phyloP scores from a whole-genome alignment of 2,113 vertebrate species.

The Saguinus imperator region DNA sequence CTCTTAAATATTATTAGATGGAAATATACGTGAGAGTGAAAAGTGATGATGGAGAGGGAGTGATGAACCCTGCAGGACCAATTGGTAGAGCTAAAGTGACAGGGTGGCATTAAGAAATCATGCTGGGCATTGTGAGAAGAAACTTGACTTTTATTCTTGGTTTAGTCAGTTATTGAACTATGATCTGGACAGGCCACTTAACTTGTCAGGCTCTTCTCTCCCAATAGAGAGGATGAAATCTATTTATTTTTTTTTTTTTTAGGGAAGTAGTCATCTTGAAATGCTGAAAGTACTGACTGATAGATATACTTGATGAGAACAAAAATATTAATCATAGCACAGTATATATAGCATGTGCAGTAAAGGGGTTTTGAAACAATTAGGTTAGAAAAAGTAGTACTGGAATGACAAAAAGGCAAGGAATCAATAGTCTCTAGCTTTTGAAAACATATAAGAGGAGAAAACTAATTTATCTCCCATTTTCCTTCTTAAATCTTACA shows the following conservation, averaged over 20 bases:
- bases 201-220: background rate
- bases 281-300: background rate
- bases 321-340: background rate
- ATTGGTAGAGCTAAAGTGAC: background rate
- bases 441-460: background rate
- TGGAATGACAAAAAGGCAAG: background rate
- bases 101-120: background rate
- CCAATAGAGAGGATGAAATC: background rate
- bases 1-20: background rate
- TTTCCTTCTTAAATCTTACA: background rate
- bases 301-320: background rate
- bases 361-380: background rate
- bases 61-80: background rate
- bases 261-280: background rate
- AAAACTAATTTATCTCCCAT: background rate
- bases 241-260: background rate
- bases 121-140: background rate
- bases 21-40: background rate
- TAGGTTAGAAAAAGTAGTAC: background rate
- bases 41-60: background rate
- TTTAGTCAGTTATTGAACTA: background rate
- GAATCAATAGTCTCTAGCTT: background rate
- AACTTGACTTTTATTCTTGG: background rate
- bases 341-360: background rate
- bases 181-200: background rate